Evolutionary conservation across 2,888 invertebrate genomes (phyloP).

Genomic region (Leptothorax acervorum): DNA sequence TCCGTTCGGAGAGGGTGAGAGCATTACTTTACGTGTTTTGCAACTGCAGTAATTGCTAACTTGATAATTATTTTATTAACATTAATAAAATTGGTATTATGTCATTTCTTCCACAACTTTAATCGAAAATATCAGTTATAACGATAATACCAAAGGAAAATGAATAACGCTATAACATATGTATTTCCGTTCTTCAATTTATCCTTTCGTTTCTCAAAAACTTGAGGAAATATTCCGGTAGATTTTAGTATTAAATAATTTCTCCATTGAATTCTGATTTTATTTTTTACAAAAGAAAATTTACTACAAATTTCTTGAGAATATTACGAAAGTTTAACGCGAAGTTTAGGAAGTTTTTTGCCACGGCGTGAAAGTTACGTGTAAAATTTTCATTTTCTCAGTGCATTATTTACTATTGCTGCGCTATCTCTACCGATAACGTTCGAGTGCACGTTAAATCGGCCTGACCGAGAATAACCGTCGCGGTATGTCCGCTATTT

Average conservation of each 20-base stretch:
- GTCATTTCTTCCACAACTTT: not conserved
- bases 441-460: constrained; percentile 67
- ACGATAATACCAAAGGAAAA: not conserved
- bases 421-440: constrained; percentile 57
- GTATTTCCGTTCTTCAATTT: not conserved
- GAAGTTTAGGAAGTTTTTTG: not conserved
- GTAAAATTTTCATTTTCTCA: not conserved
- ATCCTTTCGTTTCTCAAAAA: not conserved
- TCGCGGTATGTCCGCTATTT: constrained; percentile 77
- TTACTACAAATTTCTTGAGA: not conserved
- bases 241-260: not conserved
- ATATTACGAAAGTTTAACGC: not conserved
- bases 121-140: not conserved
- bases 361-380: not conserved
- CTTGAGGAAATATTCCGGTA: not conserved
- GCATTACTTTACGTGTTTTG: constrained; percentile 44
- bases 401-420: not conserved
- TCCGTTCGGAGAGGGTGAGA: constrained; percentile 74
- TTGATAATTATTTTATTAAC: not conserved
- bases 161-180: not conserved
- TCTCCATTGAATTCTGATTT: not conserved
- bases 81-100: not conserved
- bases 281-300: not conserved
- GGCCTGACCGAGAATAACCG: constrained; percentile 73
- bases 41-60: not conserved